Evolutionary conservation across 2,888 invertebrate genomes (phyloP), one percentile per base, ranked within the genome.

Genomic region (Perithous albicinctus): DNA sequence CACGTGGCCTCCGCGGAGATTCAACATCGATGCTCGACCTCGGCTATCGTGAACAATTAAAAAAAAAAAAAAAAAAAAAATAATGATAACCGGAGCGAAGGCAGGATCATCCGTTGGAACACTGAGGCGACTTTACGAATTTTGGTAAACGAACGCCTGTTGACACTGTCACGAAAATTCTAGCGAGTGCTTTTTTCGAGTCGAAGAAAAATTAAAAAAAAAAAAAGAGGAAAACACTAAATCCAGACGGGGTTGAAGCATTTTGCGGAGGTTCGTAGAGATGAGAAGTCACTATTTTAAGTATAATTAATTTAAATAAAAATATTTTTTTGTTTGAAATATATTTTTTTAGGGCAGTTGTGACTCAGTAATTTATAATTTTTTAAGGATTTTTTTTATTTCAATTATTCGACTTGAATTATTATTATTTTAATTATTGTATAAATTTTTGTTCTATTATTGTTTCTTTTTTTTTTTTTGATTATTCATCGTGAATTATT

Each of bases 1-100:
- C 88, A 85, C 86, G 88, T 85, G 91, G 91, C 91, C 90, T 87
- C 86, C 88, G n/a, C n/a, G 87, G 89, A 86, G 87, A 87, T 86
- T 79, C 85, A 86, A 81, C 87, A 86, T 89, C 91, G 85, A 90
- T 89, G 89, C 88, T 88, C 86, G 90, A 90, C 88, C 85, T 85
- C 69, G 90, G 88, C 83, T 88, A 83, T 88, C 80, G 70, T 35
- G 80, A 56, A n/a, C n/a, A n/a, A n/a, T n/a, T n/a, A n/a, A n/a
- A n/a, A n/a, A n/a, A n/a, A n/a, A n/a, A n/a, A n/a, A n/a, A n/a
- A n/a, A n/a, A n/a, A n/a, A n/a, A n/a, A 38, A 18, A 51, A 43
- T 78, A 77, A 74, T 69, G 61, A 46, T 80, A 41, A 61, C 23
- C 51, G 66, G 32, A 63, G 32, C 72, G 48, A 78, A 46, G 48